Percentiles rank a stretch among this genome's conserved stretches.
phyloP scores from a whole-genome alignment of 2,888 invertebrate genomes.

The Plebejus argus region DNA sequence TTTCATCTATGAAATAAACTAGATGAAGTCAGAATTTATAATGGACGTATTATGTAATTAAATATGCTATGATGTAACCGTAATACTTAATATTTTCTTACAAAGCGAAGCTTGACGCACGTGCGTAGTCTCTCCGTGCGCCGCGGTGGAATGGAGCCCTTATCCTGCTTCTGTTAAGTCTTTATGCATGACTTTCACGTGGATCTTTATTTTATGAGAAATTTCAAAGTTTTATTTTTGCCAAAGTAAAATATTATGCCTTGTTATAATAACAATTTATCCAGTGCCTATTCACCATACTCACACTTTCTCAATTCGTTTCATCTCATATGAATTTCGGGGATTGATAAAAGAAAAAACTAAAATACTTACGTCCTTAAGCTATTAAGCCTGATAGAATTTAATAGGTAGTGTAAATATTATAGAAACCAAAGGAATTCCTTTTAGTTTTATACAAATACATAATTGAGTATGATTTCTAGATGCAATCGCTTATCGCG shows the following conservation, averaged over 20 bases:
- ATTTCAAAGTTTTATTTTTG: not conserved
- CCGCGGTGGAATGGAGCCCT: no score
- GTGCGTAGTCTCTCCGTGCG: no score
- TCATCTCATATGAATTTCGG: no score
- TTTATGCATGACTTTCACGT: not conserved
- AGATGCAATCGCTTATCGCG: conserved; percentile 49
- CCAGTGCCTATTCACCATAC: no score
- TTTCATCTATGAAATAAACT: not conserved
- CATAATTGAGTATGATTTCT: conserved; percentile 38
- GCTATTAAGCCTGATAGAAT: not conserved
- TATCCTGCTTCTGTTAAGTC: not conserved
- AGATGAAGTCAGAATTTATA: not conserved
- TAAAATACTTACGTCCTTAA: not conserved
- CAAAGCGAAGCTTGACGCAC: no score
- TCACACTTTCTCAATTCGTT: no score
- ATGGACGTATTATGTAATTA: not conserved
- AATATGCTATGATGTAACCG: not conserved
- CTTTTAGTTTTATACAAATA: conserved; percentile 34
- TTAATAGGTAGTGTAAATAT: not conserved
- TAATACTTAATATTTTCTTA: no score
- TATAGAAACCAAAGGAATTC: not conserved
- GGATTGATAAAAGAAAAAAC: not conserved
- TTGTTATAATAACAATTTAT: not conserved
- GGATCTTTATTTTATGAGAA: not conserved
- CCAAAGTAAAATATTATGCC: not conserved